Conservation (phyloP, 2,797 vertebrate genomes). For the Pterois miles region DNA sequence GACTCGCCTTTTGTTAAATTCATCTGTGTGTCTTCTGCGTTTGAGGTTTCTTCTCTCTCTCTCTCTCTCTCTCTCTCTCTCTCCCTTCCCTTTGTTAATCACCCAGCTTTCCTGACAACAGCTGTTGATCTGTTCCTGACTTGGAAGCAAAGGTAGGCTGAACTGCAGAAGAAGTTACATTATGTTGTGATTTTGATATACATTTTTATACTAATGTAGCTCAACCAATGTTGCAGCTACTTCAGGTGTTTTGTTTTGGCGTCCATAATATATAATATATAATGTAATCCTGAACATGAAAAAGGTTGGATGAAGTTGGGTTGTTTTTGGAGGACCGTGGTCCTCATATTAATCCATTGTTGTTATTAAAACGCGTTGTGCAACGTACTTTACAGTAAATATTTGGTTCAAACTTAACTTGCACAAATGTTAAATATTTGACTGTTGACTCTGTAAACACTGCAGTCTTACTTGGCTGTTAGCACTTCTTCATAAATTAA, state of each 20-base stretch:
- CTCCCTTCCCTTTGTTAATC: too few species aligned
- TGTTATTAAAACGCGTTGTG: neutral
- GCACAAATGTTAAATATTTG: too few species aligned
- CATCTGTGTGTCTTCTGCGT: too few species aligned
- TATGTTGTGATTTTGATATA: neutral
- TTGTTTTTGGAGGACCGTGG: neutral
- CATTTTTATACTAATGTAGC: rapidly evolving
- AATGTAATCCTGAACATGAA: neutral
- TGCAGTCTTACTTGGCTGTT: too few species aligned
- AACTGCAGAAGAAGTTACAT: neutral
- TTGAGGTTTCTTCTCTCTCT: too few species aligned
- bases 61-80: too few species aligned
- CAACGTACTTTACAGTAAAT: neutral
- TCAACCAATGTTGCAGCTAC: neutral
- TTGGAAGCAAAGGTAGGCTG: neutral
- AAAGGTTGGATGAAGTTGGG: too few species aligned
- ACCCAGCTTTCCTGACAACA: too few species aligned
- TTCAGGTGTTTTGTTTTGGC: neutral
- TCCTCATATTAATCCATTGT: neutral
- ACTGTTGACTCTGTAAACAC: neutral
- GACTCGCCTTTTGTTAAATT: too few species aligned
- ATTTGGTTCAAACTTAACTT: neutral
- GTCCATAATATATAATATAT: too few species aligned
- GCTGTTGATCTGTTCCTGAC: neutral
- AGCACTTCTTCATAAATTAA: too few species aligned